Conservation (phyloP, 2,888 invertebrate genomes). For the Itoplectis maculator region DNA sequence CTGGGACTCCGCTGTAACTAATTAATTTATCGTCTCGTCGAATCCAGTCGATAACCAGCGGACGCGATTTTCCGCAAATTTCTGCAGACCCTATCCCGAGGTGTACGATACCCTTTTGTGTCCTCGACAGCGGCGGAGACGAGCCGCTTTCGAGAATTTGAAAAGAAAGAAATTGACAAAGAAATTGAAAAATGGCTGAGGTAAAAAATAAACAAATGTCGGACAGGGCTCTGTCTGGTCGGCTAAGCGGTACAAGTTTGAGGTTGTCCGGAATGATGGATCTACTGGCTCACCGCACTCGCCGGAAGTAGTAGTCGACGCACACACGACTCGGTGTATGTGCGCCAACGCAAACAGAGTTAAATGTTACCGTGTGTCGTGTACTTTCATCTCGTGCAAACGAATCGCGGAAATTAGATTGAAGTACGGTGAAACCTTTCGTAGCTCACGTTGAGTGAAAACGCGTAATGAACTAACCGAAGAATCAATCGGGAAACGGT, state of each 20-base stretch:
- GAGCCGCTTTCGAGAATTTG: no score
- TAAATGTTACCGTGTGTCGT: slow-evolving; percentile 5
- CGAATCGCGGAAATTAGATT: neutral
- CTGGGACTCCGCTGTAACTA: slow-evolving; percentile 52
- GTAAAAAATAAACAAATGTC: slow-evolving; percentile 65
- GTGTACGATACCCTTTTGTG: no score
- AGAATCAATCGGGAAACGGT: no score
- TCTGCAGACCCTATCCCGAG: slow-evolving; percentile 18
- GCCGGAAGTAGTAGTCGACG: no score
- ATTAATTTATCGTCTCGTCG: slow-evolving; percentile 63
- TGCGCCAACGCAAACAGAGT: neutral
- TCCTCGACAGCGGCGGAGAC: no score
- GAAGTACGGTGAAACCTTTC: neutral
- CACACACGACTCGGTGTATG: neutral
- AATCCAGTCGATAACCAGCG: slow-evolving; percentile 54
- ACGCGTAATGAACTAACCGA: no score
- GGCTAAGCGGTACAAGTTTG: slow-evolving; percentile 59
- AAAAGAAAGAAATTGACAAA: no score
- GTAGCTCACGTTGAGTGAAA: no score
- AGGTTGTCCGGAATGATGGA: slow-evolving; percentile 65
- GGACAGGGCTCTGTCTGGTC: slow-evolving; percentile 28
- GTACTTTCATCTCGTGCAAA: neutral
- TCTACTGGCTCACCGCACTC: slow-evolving; percentile 51
- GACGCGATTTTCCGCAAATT: slow-evolving; percentile 38
- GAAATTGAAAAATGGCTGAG: slow-evolving; percentile 65